Evolutionary conservation across 2,113 vertebrate species (phyloP), one percentile per base, ranked within the genome.

Genomic region (Gadus macrocephalus): DNA sequence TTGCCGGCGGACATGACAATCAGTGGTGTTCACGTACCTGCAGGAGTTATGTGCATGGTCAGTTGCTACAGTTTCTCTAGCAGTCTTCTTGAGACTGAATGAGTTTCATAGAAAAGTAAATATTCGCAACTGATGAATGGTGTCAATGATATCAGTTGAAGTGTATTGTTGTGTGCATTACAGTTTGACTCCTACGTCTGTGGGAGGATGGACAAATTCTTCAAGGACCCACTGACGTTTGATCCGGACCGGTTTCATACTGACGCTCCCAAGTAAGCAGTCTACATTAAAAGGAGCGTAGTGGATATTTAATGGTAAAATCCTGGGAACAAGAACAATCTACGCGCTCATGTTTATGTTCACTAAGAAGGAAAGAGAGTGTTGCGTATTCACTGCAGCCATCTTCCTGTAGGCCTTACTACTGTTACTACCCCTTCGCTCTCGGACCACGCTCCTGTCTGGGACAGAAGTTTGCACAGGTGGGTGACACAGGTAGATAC

Each of bases 161-260:
- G 25, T 9, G 12, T 49, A 14, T 49, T 49, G 42, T 49, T 9
- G 42, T 49, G 42, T 49, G 11, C 12, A 17, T 17, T 78, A 67
- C 88, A 98, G 95, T 90, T 97, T 60, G 95, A 67, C 88, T 88
- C 87, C 49, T 97, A 95, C 0, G 49, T 88, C 64, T 85, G 87
- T 76, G 91, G 94, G 28, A 92, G 95, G 61, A 81, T 96, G 94
- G 94, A 95, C 6, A 91, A 56, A 28, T 95, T 93, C 87, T 98
- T 97, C 75, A 91, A 94, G 79, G 94, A 97, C 72, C 93, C 96
- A 0, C 74, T 95, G 79, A 92, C 63, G 61, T 98, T 98, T 83
- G 91, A 98, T 80, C 96, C 96, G 0, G 94, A 96, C 20, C 92
- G 94, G 87, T 98, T 97, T 77, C 75, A 94, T 79, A 91, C 93